Base-by-base conservation (phyloP, 2,888 invertebrate genomes). In the Drepanosiphum platanoidis region DNA sequence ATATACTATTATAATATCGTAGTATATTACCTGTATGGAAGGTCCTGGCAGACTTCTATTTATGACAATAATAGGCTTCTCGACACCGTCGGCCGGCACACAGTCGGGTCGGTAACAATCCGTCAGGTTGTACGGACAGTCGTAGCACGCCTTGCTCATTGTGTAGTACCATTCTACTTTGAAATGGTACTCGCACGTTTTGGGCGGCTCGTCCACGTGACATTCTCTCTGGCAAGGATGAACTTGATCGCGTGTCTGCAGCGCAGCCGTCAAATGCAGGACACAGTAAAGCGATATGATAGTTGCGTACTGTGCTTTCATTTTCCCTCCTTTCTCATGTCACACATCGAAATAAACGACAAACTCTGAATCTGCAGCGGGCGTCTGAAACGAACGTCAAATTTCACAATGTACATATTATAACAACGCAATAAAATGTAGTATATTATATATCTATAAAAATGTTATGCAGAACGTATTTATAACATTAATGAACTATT, bases 21-120 rank as follows among this genome's bases (percentile, higher is more conserved):
- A 18, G 22, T 27, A 30, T 32, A 32, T 78, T 77, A 95, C 95
- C 92, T 96, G 94, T 81, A 97, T 93, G 0, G 93, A 90, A 0
- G 97, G 97, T 68, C 97, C 97, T 0, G 97, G 97, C 92, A 97
- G 92, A 90, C 94, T 94, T 87, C 97, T 92, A 90, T 97, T 97
- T 7, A 96, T 92, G 0, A 95, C 94, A 22, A 94, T 92, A 52
- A 97, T 90, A 0, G 95, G 92, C 87, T 96, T 91, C 86, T 92
- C 92, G 68, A 94, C 91, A 0, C 97, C 97, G 89, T 97, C 96
- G 0, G 93, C 95, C 0, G 95, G 92, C 86, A 97, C 92, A 89
- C 97, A 97, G 89, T 97, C 95, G 0, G 92, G 92, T 79, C 94
- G 91, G 72, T 90, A 90, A 89, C 97, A 97, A 89, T 97, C 96